These are phyloP conservation scores for Hylomyscus alleni DNA, from an alignment of 2,797 vertebrate species.

Conservation along the genomic window DNA sequence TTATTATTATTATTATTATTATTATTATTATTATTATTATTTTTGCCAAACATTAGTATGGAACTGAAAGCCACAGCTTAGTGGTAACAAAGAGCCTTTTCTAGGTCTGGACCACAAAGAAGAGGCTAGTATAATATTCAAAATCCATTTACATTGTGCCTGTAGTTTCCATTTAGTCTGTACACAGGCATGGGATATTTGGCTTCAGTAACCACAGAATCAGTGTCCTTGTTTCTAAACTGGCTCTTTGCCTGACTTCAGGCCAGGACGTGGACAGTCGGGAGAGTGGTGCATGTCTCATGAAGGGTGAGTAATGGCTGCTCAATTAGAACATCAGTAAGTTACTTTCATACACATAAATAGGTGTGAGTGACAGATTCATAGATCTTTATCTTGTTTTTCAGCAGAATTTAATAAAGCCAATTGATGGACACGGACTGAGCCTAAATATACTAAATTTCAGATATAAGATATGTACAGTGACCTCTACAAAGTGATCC, in stretches of 20 bases:
- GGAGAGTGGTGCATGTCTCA: neutral
- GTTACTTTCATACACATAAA: constrained; percentile 62
- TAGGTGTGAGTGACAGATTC: constrained; percentile 73
- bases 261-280: neutral
- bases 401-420: constrained; percentile 69
- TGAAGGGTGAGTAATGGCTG: constrained; percentile 67
- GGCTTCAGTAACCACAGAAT: neutral
- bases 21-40: no score
- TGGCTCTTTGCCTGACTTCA: constrained; percentile 23
- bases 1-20: no score
- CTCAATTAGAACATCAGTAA: constrained; percentile 83
- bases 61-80: neutral
- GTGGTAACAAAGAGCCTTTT: neutral
- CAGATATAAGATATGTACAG: constrained; percentile 4
- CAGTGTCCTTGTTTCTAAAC: neutral
- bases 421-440: constrained; percentile 68
- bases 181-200: constrained; percentile 32
- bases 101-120: neutral
- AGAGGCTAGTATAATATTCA: constrained; percentile 48
- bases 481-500: constrained; percentile 63
- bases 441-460: constrained; percentile 53
- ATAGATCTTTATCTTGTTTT: constrained; percentile 69
- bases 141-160: constrained; percentile 72
- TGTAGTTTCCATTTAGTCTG: constrained; percentile 61
- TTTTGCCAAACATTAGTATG: neutral